Percentiles rank a stretch among this genome's conserved stretches.
Evolutionary conservation across 1,140 invertebrate species (phyloP).

Genomic region (Drosophila parabipectinata): DNA sequence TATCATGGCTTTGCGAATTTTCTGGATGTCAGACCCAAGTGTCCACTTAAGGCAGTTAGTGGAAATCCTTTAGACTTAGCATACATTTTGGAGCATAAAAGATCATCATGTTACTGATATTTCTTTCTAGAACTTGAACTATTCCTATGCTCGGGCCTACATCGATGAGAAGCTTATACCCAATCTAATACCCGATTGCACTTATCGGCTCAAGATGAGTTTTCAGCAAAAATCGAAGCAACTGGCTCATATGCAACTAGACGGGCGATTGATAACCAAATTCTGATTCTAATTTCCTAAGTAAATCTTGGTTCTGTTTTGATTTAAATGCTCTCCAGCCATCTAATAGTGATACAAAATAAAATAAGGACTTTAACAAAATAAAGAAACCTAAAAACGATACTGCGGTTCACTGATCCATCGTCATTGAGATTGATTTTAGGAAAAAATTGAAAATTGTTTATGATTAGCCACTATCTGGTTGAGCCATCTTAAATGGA

Average conservation of each 20-base stretch:
- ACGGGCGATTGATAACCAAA: constrained; percentile 30
- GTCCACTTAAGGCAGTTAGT: constrained; percentile 57
- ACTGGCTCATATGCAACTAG: constrained; percentile 38
- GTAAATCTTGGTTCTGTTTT: background rate
- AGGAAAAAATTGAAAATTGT: background rate
- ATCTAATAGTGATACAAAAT: constrained; percentile 3
- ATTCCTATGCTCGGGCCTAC: constrained; percentile 45
- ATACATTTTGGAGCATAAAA: background rate
- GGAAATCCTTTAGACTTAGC: background rate
- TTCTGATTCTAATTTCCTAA: background rate
- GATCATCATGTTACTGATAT: background rate
- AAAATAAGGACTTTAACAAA: constrained; percentile 1
- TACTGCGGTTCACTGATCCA: too few relatives aligned
- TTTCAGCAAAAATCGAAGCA: constrained; percentile 40
- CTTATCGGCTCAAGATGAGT: constrained; percentile 32
- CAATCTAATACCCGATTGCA: constrained; percentile 55
- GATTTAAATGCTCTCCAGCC: background rate
- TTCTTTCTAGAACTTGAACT: constrained; percentile 51
- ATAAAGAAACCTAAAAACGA: background rate
- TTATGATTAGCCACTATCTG: constrained; percentile 9
- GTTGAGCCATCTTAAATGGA: constrained; percentile 18
- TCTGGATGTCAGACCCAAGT: constrained; percentile 32
- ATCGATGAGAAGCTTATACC: constrained; percentile 47
- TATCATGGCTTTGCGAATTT: constrained; percentile 44
- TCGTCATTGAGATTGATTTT: background rate